Conservation (phyloP, 2,888 invertebrate species). For the Himalopsyche tibetana region DNA sequence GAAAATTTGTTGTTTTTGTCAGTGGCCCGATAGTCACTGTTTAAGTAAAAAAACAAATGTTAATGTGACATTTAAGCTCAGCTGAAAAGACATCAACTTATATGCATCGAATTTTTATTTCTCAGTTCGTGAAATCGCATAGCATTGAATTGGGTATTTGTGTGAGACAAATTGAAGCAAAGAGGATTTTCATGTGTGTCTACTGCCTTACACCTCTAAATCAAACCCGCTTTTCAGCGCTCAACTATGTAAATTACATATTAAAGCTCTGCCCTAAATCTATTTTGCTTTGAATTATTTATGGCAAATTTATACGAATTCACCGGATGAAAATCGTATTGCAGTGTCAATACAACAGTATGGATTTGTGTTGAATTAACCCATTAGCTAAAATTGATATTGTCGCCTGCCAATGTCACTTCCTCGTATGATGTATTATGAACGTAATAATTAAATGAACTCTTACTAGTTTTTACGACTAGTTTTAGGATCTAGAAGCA, state of each 20-base stretch:
- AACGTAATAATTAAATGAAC: too few species aligned
- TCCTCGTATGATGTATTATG: too few species aligned
- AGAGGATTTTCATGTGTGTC: slow-evolving; percentile 45
- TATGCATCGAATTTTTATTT: neutral
- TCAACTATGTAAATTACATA: slow-evolving; percentile 27
- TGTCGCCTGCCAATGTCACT: too few species aligned
- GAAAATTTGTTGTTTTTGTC: too few species aligned
- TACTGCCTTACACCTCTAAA: slow-evolving; percentile 25
- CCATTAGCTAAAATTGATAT: too few species aligned
- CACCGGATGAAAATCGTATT: neutral
- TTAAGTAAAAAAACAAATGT: too few species aligned
- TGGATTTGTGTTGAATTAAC: too few species aligned
- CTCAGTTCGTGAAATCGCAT: neutral
- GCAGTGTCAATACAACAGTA: neutral
- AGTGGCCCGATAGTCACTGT: too few species aligned
- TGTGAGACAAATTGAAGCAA: slow-evolving; percentile 36
- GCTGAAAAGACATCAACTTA: neutral
- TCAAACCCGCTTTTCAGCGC: slow-evolving; percentile 26
- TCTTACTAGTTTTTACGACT: too few species aligned
- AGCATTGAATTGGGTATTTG: slow-evolving; percentile 13
- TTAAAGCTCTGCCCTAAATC: neutral
- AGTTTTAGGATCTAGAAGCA: too few species aligned
- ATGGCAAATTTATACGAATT: slow-evolving; percentile 19
- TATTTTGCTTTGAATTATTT: slow-evolving; percentile 29
- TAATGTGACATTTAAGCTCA: too few species aligned